Conservation (phyloP, 2,888 invertebrate genomes). For the Gastrophysa polygoni region DNA sequence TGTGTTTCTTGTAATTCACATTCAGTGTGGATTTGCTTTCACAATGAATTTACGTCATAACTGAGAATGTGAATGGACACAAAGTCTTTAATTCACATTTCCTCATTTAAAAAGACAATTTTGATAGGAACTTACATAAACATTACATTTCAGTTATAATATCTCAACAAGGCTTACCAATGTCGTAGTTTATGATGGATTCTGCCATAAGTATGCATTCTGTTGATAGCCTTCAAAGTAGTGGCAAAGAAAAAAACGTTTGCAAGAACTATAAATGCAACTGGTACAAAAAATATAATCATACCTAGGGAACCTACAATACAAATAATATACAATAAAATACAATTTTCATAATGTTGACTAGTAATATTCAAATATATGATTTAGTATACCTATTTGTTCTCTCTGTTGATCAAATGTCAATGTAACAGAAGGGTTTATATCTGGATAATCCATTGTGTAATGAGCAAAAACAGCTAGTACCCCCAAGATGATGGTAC, state of each 20-base stretch:
- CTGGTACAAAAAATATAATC: conserved; percentile 81
- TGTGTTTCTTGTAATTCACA: too few species aligned
- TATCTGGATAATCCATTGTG: conserved; percentile 71
- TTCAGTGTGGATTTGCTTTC: too few species aligned
- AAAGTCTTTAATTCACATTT: too few species aligned
- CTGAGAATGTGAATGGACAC: too few species aligned
- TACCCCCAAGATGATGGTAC: conserved; percentile 72
- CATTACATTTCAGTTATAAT: too few species aligned
- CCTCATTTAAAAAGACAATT: too few species aligned
- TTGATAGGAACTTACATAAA: too few species aligned
- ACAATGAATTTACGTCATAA: too few species aligned
- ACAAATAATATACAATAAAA: too few species aligned
- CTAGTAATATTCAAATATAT: neutral
- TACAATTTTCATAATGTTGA: too few species aligned
- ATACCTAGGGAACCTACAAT: conserved; percentile 78
- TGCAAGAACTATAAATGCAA: conserved; percentile 78
- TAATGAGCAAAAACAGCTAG: conserved; percentile 84
- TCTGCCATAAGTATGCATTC: conserved; percentile 82
- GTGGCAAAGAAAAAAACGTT: conserved; percentile 82
- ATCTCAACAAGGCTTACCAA: conserved; percentile 64
- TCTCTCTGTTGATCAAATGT: conserved; percentile 69
- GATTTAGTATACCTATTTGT: conserved; percentile 65
- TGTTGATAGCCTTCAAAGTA: conserved; percentile 77
- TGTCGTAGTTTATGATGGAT: conserved; percentile 87
- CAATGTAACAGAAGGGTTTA: conserved; percentile 59